phyloP scores from a whole-genome alignment of 2,113 vertebrate genomes.

The Pygoscelis antarcticus region DNA sequence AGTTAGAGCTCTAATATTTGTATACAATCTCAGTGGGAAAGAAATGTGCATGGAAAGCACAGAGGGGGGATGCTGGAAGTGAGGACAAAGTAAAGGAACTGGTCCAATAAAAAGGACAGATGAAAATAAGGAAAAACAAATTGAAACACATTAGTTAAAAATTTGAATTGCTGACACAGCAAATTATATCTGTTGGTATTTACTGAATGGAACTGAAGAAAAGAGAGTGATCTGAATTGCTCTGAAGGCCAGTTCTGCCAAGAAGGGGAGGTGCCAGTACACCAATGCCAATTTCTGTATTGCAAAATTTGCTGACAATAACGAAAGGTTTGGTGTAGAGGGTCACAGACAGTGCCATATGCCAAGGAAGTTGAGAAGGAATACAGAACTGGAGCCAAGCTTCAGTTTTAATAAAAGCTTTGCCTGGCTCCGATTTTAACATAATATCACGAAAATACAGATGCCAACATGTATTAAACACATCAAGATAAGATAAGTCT shows the following conservation, averaged over 20 bases:
- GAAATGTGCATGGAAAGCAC: slow-evolving; percentile 33
- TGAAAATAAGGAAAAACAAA: slow-evolving; percentile 11
- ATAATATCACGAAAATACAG: slow-evolving; percentile 10
- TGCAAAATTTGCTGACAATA: slow-evolving; percentile 10
- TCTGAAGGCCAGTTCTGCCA: background rate
- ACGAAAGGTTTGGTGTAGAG: background rate
- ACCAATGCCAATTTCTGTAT: background rate
- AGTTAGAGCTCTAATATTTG: slow-evolving; percentile 65
- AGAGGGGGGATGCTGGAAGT: background rate
- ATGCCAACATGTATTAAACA: slow-evolving; percentile 37
- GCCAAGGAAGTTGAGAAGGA: background rate
- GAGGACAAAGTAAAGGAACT: slow-evolving; percentile 23
- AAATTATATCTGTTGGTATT: background rate
- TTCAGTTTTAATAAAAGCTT: slow-evolving; percentile 38
- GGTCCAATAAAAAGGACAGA: slow-evolving; percentile 29
- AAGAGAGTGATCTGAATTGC: background rate
- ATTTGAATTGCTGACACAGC: slow-evolving; percentile 8
- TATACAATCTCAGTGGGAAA: slow-evolving; percentile 51
- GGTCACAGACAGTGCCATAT: background rate
- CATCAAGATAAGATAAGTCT: background rate
- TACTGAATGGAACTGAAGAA: background rate
- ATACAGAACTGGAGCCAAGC: background rate
- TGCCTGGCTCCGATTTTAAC: slow-evolving; percentile 2
- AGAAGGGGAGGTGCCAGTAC: background rate
- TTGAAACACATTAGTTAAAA: background rate